These are phyloP conservation scores for Macrosteles quadrilineatus DNA, from an alignment of 1,140 invertebrate genomes.

Conservation along the genomic window DNA sequence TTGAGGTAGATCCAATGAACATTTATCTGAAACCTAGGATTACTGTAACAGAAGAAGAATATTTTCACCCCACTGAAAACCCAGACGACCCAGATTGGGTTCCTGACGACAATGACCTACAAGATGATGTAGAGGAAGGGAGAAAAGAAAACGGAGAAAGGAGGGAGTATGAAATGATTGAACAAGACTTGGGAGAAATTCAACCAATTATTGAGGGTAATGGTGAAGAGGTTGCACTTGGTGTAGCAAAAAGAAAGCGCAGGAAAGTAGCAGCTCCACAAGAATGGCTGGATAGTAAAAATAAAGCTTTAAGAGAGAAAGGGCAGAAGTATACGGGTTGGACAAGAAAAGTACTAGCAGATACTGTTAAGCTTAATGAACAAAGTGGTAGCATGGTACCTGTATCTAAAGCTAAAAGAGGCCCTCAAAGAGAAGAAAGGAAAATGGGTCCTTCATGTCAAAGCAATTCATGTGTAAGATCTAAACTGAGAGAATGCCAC, in stretches of 20 bases:
- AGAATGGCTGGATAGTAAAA: conserved; percentile 1
- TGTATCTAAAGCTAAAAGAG: conserved; percentile 11
- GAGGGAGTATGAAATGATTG: not conserved
- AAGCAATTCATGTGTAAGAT: conserved; percentile 11
- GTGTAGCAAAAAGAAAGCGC: conserved; percentile 12
- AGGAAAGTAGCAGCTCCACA: conserved; percentile 2
- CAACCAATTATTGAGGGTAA: not conserved
- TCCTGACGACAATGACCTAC: not conserved
- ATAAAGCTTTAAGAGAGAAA: conserved; percentile 5
- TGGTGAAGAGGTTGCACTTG: not conserved
- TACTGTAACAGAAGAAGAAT: not conserved
- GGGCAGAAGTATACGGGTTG: not conserved
- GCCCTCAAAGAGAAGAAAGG: conserved; percentile 18
- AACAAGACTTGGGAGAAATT: not conserved
- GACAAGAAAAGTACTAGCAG: not conserved
- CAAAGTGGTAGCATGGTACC: not conserved
- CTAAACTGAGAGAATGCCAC: conserved; percentile 21
- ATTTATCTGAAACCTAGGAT: not conserved
- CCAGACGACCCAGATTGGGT: not conserved
- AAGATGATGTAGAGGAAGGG: not conserved
- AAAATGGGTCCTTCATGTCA: conserved; percentile 24
- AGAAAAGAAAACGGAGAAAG: not conserved
- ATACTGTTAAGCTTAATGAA: not conserved
- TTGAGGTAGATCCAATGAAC: not conserved
- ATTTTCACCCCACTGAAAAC: not conserved